A percentile compares a stretch with the other conserved stretches of the same genome.
Evolutionary conservation across 2,113 vertebrate genomes (phyloP).

Genomic region (Redunca redunca): DNA sequence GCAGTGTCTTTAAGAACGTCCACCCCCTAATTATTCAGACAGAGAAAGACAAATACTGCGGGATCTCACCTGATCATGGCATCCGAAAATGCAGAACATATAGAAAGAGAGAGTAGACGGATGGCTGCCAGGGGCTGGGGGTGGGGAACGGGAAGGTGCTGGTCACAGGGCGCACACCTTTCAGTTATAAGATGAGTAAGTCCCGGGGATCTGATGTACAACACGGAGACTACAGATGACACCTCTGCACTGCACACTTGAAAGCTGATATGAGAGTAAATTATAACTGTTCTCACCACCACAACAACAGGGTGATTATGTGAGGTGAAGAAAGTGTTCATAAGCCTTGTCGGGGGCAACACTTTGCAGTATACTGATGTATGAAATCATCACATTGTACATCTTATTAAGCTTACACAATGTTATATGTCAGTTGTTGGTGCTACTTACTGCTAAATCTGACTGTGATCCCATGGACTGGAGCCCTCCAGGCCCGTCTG

Average conservation of each 20-base stretch:
- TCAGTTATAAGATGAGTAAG: neutral
- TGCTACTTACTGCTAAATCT: neutral
- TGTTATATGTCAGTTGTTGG: neutral
- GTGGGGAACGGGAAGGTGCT: neutral
- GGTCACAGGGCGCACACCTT: neutral
- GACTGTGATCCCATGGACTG: neutral
- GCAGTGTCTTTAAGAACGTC: neutral
- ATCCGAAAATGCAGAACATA: neutral
- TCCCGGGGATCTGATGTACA: too few species aligned
- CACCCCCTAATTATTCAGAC: neutral
- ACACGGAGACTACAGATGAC: neutral
- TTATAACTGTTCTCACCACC: neutral
- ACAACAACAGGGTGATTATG: neutral
- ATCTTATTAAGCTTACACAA: neutral
- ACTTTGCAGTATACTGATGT: neutral
- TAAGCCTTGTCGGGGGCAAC: too few species aligned
- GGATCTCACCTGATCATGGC: too few species aligned
- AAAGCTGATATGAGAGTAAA: neutral
- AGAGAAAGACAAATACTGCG: neutral
- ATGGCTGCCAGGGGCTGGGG: neutral
- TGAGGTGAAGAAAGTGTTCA: neutral
- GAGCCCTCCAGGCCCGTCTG: neutral
- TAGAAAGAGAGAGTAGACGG: neutral
- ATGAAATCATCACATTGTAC: neutral
- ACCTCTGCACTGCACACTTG: too few species aligned